Conservation (phyloP, 2,888 invertebrate species). For the Drosophila pseudotakahashii region DNA sequence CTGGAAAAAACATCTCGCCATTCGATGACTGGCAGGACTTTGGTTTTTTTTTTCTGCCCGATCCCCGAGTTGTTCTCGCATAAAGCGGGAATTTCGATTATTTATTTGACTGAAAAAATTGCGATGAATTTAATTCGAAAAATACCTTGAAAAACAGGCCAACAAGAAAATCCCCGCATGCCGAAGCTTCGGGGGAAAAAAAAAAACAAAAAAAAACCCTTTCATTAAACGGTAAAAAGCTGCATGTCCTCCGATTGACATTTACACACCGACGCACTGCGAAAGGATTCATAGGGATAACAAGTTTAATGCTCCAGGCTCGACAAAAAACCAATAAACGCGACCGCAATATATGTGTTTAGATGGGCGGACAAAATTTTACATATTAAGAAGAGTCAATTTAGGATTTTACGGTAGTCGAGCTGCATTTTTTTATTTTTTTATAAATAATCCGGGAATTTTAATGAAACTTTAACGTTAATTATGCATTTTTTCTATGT, state of each 20-base stretch:
- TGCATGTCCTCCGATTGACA: constrained; percentile 24
- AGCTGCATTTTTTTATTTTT: not conserved
- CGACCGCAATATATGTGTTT: constrained; percentile 1
- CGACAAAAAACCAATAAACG: constrained; percentile 17
- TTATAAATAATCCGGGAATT: not conserved
- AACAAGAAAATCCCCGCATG: not conserved
- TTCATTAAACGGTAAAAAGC: constrained; percentile 31
- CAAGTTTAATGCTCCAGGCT: constrained; percentile 15
- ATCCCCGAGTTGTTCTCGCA: constrained; percentile 9
- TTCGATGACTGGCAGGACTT: constrained; percentile 27
- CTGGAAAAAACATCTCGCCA: constrained; percentile 29
- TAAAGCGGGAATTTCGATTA: constrained; percentile 41
- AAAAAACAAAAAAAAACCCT: constrained; percentile 1
- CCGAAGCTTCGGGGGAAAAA: not conserved
- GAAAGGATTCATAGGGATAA: constrained; percentile 28
- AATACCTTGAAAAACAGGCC: constrained; percentile 19
- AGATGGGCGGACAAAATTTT: constrained; percentile 12
- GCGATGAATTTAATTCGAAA: constrained; percentile 39
- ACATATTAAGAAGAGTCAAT: constrained; percentile 10
- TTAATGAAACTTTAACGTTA: not conserved
- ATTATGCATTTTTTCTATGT: not conserved
- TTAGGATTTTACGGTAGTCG: not conserved
- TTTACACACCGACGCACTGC: constrained; percentile 24
- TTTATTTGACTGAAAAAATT: constrained; percentile 35
- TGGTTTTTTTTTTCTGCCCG: not conserved